phyloP scores from a whole-genome alignment of 2,113 vertebrate genomes.

The Choloepus hoffmanni region DNA sequence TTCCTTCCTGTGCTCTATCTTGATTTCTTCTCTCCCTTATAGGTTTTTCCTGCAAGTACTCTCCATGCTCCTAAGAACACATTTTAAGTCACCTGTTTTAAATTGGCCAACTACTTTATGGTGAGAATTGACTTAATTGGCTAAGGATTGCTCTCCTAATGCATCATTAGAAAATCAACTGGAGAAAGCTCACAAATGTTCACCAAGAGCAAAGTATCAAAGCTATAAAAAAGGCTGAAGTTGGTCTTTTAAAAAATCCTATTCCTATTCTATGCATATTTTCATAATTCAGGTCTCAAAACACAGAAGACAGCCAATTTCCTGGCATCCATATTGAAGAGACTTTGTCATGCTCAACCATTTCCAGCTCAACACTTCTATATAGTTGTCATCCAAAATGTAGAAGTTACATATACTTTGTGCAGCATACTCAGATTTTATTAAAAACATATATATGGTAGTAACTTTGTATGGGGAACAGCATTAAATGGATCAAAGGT shows the following conservation, averaged over 20 bases:
- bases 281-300: neutral
- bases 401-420: neutral
- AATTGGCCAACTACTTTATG: neutral
- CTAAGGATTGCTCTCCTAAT: neutral
- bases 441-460: neutral
- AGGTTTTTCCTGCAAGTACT: neutral
- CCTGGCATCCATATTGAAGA: neutral
- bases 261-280: neutral
- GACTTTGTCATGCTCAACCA: neutral
- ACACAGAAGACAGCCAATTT: neutral
- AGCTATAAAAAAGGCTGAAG: neutral
- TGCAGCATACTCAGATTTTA: neutral
- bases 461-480: neutral
- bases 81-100: neutral
- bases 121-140: neutral
- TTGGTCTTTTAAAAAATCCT: neutral
- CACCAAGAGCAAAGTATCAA: neutral
- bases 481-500: neutral
- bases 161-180: neutral
- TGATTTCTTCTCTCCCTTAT: neutral
- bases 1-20: neutral
- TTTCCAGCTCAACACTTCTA: neutral
- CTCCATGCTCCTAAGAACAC: neutral
- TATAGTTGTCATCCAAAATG: neutral
- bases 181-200: neutral